Conservation (phyloP, 1,140 invertebrate genomes). For the Venustaconcha ellipsiformis region DNA sequence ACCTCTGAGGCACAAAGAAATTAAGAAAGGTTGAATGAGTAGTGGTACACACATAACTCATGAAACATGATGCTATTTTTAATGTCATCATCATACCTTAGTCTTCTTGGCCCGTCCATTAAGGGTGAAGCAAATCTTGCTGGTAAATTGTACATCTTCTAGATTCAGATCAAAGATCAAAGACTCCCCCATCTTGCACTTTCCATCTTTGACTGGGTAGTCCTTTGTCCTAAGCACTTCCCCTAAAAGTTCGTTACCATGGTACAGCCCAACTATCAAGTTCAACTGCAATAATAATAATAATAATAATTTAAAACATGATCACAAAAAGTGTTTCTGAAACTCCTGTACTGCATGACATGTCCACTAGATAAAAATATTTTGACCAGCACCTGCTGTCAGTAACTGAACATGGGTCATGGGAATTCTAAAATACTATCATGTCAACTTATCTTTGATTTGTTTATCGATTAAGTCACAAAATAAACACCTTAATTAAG, state of each 20-base stretch:
- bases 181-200: conserved; percentile 34
- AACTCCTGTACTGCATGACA: no score
- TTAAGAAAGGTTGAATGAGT: no score
- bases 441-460: no score
- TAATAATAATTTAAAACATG: conserved; percentile 2
- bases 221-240: conserved; percentile 37
- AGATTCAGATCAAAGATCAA: conserved; percentile 43
- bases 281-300: conserved; percentile 42
- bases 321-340: neutral
- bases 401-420: no score
- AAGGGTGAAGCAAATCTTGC: conserved; percentile 46
- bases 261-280: conserved; percentile 50
- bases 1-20: no score
- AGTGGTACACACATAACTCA: no score
- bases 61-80: no score
- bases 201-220: conserved; percentile 31
- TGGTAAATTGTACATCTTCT: conserved; percentile 40
- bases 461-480: no score
- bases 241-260: conserved; percentile 48
- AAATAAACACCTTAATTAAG: no score
- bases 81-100: conserved; percentile 8
- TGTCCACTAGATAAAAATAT: no score
- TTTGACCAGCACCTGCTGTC: no score
- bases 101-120: conserved; percentile 23
- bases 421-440: no score